These are phyloP conservation scores for Tupaia chinensis DNA, from an alignment of 2,113 vertebrate genomes.

Conservation along the genomic window DNA sequence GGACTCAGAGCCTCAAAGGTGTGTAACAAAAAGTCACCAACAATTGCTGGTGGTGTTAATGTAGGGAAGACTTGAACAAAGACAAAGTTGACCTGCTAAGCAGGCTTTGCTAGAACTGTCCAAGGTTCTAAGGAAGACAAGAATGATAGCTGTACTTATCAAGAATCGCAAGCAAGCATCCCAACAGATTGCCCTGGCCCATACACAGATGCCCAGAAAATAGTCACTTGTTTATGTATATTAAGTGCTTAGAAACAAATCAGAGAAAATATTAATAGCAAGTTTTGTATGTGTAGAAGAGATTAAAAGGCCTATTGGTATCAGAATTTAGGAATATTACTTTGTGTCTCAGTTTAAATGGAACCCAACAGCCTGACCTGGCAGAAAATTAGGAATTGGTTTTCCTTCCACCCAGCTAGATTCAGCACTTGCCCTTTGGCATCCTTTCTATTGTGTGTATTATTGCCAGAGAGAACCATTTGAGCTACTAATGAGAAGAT, in stretches of 20 bases:
- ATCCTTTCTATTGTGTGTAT: rapidly evolving
- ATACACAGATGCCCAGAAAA: neutral
- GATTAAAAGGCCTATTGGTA: neutral
- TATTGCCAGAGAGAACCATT: neutral
- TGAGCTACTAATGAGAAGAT: neutral
- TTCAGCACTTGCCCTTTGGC: neutral
- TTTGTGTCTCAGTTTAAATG: neutral
- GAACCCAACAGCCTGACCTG: neutral
- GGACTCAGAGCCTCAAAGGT: neutral
- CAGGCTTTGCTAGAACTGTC: neutral
- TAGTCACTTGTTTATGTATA: neutral
- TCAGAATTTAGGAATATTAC: neutral
- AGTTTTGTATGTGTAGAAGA: neutral
- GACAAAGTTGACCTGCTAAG: neutral
- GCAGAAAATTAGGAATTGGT: neutral
- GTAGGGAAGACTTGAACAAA: neutral
- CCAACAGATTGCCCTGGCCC: neutral
- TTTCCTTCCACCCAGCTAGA: neutral
- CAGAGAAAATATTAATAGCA: neutral
- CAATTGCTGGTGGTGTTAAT: neutral
- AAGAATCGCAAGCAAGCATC: neutral
- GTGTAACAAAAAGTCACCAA: neutral
- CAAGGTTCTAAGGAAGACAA: neutral
- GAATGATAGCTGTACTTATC: neutral
- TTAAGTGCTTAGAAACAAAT: neutral